Evolutionary conservation across 2,888 invertebrate genomes (phyloP).

Genomic region (Dicroscelio sp.): DNA sequence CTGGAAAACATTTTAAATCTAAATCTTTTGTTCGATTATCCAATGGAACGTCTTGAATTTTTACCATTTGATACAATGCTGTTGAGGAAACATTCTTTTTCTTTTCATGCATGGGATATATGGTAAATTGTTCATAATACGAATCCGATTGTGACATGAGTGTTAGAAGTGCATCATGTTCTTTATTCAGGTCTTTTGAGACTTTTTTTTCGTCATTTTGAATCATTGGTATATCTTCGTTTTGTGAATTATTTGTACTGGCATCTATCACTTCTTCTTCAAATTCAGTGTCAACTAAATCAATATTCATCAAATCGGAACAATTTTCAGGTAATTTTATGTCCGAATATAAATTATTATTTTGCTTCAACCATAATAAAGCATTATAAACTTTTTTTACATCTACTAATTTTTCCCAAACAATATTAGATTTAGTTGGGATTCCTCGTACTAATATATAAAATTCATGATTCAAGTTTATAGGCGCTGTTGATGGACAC

Average conservation of each 20-base stretch:
- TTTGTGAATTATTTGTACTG: background rate
- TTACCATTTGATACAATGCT: no score
- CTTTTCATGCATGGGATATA: no score
- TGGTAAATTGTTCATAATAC: no score
- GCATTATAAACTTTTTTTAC: no score
- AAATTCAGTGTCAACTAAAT: constrained; percentile 53
- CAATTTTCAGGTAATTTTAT: constrained; percentile 82
- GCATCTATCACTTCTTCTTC: constrained; percentile 51
- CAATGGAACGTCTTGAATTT: no score
- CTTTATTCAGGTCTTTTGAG: background rate
- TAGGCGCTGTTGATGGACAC: background rate
- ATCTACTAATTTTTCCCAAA: no score
- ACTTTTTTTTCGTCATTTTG: background rate
- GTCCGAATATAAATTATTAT: constrained; percentile 84
- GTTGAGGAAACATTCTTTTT: no score
- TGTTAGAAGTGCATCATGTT: no score
- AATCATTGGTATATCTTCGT: background rate
- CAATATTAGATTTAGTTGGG: constrained; percentile 86
- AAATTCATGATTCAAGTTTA: background rate
- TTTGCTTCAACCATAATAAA: no score
- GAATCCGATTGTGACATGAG: no score
- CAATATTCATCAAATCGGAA: constrained; percentile 49
- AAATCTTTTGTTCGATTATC: no score
- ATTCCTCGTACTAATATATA: constrained; percentile 85
- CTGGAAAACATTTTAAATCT: no score